Base-by-base conservation (phyloP, 2,888 invertebrate species). In the Elysia crispata region DNA sequence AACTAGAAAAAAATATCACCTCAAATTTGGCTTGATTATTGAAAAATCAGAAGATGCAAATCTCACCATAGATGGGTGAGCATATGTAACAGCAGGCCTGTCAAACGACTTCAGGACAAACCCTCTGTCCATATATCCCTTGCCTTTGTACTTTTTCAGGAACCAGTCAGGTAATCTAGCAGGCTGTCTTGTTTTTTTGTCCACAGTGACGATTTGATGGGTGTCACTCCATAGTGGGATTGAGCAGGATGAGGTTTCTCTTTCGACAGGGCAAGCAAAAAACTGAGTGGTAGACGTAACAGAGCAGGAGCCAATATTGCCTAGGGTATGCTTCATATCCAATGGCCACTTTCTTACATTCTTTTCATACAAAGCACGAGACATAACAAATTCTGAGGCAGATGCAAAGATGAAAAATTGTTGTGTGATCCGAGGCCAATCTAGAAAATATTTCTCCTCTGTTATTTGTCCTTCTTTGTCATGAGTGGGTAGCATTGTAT, bases 81-180 rank as follows among this genome's bases (percentile, higher is more conserved):
- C 25, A 30, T 64, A 78, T 28, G 85, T 66, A 11, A 79, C 67
- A 20, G 83, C 83, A 20, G 90, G 89, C 25, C 83, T 82, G 5
- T 73, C 72, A 30, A 86, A 67, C 13, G 67, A 50, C 30, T 77
- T 80, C n/a, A 80, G 33, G n/a, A 77, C 69, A 18, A 82, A 54
- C 25, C 77, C 77, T 54, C 75, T 64, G 15, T 79, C 70, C 31
- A 72, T 54, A 20, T 33, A 67, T 20, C 74, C 73, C 30, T 77
- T 62, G 0, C 75, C 64, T 31, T 66, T 50, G 64, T 82, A 75
- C 57, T 80, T 77, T 8, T 77, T 77, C 54, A 54, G 67, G 49
- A 50, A 91, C 89, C 90, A 89, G 28, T 87, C 88, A 5, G 90
- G 88, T 23, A 90, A 79, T 0, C 87, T 83, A 11, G 78, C 84